phyloP scores from a whole-genome alignment of 2,888 invertebrate species.

The Adelognathus sp. region DNA sequence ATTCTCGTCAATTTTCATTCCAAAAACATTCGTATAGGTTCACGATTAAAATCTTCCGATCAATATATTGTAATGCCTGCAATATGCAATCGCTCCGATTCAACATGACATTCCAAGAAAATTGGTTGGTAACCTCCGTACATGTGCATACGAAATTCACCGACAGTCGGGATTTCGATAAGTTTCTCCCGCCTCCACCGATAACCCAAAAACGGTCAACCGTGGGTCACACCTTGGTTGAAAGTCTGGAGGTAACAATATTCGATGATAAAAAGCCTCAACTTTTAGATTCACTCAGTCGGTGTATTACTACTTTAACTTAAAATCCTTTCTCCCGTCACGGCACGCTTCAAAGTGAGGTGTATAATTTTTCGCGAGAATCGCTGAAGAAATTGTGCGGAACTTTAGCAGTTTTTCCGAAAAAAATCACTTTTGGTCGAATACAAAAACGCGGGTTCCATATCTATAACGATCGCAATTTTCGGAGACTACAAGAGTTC shows the following conservation, averaged over 20 bases:
- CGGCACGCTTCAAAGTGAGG: too few relatives aligned
- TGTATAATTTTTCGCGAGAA: too few relatives aligned
- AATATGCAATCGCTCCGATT: not conserved
- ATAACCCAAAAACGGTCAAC: slow-evolving; percentile 13
- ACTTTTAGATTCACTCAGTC: too few relatives aligned
- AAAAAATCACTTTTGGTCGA: too few relatives aligned
- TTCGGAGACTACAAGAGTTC: too few relatives aligned
- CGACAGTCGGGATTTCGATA: not conserved
- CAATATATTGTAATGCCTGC: not conserved
- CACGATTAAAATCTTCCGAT: not conserved
- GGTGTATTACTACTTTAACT: too few relatives aligned
- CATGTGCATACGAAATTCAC: not conserved
- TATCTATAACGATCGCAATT: too few relatives aligned
- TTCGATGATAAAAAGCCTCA: too few relatives aligned
- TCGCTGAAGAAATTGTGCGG: too few relatives aligned
- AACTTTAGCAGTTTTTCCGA: too few relatives aligned
- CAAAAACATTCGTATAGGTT: not conserved
- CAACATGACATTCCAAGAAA: not conserved
- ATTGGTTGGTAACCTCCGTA: not conserved
- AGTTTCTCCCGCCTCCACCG: not conserved
- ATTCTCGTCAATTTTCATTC: not conserved
- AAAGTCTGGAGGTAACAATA: not conserved
- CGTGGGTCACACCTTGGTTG: not conserved
- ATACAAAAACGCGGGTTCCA: too few relatives aligned
- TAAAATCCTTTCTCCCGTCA: too few relatives aligned